Evolutionary conservation across 2,797 vertebrate species (phyloP), one percentile per base, ranked within the genome.

Genomic region (Artibeus lituratus): DNA sequence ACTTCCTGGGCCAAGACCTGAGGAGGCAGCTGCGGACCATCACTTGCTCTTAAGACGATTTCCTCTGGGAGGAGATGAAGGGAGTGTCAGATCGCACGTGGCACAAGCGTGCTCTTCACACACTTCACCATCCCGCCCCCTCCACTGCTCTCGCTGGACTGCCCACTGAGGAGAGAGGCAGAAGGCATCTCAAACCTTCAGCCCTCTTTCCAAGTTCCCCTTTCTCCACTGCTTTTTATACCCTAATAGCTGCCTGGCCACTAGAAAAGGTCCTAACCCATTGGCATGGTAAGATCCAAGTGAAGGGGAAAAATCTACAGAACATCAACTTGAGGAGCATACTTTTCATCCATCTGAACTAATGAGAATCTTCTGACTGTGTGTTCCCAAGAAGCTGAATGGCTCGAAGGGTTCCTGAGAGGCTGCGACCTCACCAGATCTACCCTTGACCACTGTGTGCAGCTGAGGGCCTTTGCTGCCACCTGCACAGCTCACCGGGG

Each of bases 1-100:
- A 99, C 99, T 97, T 99, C 99, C 96, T 99, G 99, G 98, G 99
- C 98, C 96, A 98, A 95, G 32, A 99, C 99, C 91, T 99, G 99
- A 81, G 99, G 98, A 73, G 98, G 97, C 94, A 99, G 98, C 87
- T 99, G 99, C 96, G 99, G 98, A 32, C 99, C 98, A 94, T 99
- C 99, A 47, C 98, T 99, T 96, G 99, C 98, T 98, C 98, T 99
- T 98, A 98, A 99, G 98, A 99, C 98, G 51, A 99, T 97, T 92
- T 99, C 99, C 91, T 99, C 99, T 99, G 97, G 96, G 80, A 96
- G 59, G 76, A 91, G 24, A 88, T 26, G 57, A 51, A 39, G 77
- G 72, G 57, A 86, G 67, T 2, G 37, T 92, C 70, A 93, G 80
- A 86, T 6, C 19, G 69, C 37, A 83, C 2, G 70, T 76, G 72